These are phyloP conservation scores for Drosophila ananassae DNA, from an alignment of 1,140 invertebrate genomes.

Conservation along the genomic window DNA sequence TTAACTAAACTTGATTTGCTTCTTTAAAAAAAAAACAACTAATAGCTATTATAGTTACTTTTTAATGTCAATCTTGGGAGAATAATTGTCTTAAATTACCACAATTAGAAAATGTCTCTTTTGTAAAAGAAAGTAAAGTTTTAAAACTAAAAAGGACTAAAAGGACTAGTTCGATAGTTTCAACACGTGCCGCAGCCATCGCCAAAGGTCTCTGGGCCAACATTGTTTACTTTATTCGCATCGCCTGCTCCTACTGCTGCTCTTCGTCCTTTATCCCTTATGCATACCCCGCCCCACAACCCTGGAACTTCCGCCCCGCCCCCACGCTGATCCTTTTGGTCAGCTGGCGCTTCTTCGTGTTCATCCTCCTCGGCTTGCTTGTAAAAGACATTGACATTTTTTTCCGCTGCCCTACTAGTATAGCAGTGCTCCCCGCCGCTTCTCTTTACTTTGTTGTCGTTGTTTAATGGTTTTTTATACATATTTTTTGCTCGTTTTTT, in stretches of 20 bases:
- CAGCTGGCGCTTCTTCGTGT: conserved; percentile 25
- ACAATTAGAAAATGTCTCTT: too few species aligned
- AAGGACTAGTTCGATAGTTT: conserved; percentile 15
- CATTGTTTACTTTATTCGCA: conserved; percentile 47
- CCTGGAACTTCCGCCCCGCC: neutral
- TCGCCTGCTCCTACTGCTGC: conserved; percentile 13
- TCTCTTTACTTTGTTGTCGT: conserved; percentile 58
- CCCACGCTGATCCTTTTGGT: conserved; percentile 8
- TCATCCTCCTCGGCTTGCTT: conserved; percentile 23
- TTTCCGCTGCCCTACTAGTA: conserved; percentile 11
- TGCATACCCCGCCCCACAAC: neutral
- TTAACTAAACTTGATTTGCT: neutral
- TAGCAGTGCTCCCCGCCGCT: conserved; percentile 1
- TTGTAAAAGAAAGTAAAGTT: too few species aligned
- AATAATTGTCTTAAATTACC: too few species aligned
- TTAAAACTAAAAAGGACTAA: neutral
- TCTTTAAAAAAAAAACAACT: neutral
- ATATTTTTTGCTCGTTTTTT: conserved; percentile 29
- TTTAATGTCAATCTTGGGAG: too few species aligned
- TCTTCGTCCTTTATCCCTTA: conserved; percentile 20
- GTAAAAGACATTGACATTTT: conserved; percentile 70
- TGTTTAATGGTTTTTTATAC: conserved; percentile 64
- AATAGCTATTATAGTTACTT: too few species aligned
- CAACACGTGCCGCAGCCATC: conserved; percentile 14
- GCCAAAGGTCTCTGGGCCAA: conserved; percentile 24